Percentiles rank a stretch among this genome's conserved stretches.
phyloP scores from a whole-genome alignment of 2,113 vertebrate species.

The Ploceus nigricollis region DNA sequence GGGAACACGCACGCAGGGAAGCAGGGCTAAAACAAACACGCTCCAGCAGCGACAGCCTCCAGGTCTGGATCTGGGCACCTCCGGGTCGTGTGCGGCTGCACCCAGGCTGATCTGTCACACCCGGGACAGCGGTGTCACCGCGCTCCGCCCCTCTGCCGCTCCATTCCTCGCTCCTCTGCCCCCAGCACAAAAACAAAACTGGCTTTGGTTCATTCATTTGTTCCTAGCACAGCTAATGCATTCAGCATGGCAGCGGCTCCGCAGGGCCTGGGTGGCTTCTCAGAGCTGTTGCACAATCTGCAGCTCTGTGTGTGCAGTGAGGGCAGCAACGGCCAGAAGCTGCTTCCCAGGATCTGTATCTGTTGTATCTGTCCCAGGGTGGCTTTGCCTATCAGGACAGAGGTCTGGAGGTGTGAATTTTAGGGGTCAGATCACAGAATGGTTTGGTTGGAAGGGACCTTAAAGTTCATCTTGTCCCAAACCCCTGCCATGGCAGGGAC shows the following conservation, averaged over 20 bases:
- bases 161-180: neutral
- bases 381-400: neutral
- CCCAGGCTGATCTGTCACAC: accelerated
- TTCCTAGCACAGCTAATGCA: neutral
- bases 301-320: neutral
- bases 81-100: accelerated
- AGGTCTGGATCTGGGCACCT: neutral
- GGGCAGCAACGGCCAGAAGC: neutral
- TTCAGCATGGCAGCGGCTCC: neutral
- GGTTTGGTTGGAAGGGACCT: neutral
- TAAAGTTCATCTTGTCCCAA: neutral
- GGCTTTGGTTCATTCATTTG: neutral
- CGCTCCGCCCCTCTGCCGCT: neutral
- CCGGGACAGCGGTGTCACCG: accelerated
- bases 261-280: neutral
- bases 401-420: neutral
- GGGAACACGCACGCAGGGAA: neutral
- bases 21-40: neutral
- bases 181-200: neutral
- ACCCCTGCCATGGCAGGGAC: neutral
- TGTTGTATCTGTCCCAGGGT: neutral
- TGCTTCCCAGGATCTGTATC: neutral
- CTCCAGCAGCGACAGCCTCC: neutral
- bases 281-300: neutral
- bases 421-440: neutral